Percentiles rank a stretch among this genome's conserved stretches.
Evolutionary conservation across 2,797 vertebrate genomes (phyloP).

Genomic region (Chromis chromis): DNA sequence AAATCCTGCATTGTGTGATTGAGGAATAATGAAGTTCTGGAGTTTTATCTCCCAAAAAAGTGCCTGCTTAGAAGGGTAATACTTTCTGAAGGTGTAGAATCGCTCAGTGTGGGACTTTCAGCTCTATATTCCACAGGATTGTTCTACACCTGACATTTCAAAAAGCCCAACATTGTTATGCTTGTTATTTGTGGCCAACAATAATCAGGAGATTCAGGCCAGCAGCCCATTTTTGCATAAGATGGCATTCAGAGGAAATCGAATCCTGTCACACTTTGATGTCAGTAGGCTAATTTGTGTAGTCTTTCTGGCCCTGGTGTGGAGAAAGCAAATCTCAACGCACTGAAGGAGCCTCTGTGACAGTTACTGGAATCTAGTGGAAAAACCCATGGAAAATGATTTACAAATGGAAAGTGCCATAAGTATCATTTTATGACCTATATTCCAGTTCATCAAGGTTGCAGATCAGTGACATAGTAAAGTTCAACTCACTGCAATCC

Average conservation of each 20-base stretch:
- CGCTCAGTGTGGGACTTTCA: no score
- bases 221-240: neutral
- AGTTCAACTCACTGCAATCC: constrained; percentile 19
- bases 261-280: constrained; percentile 6
- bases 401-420: constrained; percentile 8
- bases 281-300: neutral
- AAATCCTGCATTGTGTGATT: constrained; percentile 27
- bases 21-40: constrained; percentile 7
- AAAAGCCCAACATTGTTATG: neutral
- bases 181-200: neutral
- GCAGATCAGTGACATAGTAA: neutral
- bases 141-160: neutral
- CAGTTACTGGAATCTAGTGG: neutral
- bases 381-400: constrained; percentile 7
- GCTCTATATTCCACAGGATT: neutral
- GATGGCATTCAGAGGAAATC: neutral
- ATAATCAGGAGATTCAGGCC: constrained; percentile 5
- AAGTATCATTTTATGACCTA: constrained; percentile 28
- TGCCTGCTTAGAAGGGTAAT: no score
- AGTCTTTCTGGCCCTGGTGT: neutral
- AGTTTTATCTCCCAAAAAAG: no score
- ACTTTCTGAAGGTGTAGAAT: no score
- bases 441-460: neutral
- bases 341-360: neutral
- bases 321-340: constrained; percentile 10